A percentile compares a stretch with the other conserved stretches of the same genome.
Conservation (phyloP, 2,888 invertebrate genomes). For the Amphipoea lucens region DNA sequence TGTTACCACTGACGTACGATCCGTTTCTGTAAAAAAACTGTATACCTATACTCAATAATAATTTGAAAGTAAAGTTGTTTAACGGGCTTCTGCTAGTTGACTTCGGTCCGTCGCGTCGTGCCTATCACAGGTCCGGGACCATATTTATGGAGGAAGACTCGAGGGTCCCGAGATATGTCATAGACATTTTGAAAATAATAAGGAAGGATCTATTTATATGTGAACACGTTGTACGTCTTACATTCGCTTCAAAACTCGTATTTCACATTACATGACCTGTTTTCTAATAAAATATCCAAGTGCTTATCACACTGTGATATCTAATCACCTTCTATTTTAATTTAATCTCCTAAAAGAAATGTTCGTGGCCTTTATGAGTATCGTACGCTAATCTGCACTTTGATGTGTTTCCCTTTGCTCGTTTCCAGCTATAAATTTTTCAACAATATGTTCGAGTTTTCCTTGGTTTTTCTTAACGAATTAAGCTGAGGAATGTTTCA, state of each 20-base stretch:
- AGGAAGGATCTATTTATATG: neutral
- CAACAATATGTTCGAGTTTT: neutral
- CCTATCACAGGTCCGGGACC: neutral
- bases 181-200: neutral
- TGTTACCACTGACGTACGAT: neutral
- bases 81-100: neutral
- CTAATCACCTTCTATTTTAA: constrained; percentile 21
- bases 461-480: neutral
- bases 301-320: constrained; percentile 9
- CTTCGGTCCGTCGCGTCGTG: neutral
- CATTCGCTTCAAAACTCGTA: neutral
- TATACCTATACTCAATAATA: neutral
- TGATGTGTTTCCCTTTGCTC: neutral
- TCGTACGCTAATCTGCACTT: constrained; percentile 17
- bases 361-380: neutral
- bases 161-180: no score
- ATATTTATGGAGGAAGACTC: neutral
- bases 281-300: constrained; percentile 3
- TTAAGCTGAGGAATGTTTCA: neutral
- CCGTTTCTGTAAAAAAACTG: neutral
- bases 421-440: neutral
- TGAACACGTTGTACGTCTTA: neutral
- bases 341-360: constrained; percentile 26
- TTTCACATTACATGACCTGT: constrained; percentile 1
- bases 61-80: neutral